phyloP scores from a whole-genome alignment of 2,888 invertebrate species.

The Euplagia quadripunctaria region DNA sequence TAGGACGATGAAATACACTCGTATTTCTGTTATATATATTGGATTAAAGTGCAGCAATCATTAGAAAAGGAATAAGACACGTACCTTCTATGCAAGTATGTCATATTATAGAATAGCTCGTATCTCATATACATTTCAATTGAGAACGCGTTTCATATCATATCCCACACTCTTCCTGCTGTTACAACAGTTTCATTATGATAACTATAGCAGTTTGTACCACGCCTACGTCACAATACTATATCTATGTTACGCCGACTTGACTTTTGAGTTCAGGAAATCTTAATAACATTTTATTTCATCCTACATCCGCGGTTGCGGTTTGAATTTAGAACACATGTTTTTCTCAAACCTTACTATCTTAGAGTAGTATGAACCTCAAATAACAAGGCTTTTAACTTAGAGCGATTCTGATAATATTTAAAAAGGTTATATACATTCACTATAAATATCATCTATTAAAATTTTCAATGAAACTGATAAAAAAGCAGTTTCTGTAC shows the following conservation, averaged over 20 bases:
- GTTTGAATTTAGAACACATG: constrained; percentile 43
- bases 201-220: constrained; percentile 43
- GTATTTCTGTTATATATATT: not conserved
- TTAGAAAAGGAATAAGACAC: not conserved
- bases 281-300: constrained; percentile 71
- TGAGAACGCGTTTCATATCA: constrained; percentile 25
- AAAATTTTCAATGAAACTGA: too few species aligned
- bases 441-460: too few species aligned
- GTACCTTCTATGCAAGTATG: not conserved
- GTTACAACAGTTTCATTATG: constrained; percentile 44
- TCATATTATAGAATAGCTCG: not conserved
- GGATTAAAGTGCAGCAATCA: not conserved
- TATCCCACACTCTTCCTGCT: constrained; percentile 33
- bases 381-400: too few species aligned
- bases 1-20: not conserved
- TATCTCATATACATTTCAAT: constrained; percentile 25
- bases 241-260: constrained; percentile 53
- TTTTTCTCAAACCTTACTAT: constrained; percentile 48
- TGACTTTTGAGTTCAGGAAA: constrained; percentile 69
- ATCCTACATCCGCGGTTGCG: constrained; percentile 60
- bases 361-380: constrained; percentile 27
- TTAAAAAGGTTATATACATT: not conserved
- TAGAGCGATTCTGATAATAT: not conserved
- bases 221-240: constrained; percentile 43
- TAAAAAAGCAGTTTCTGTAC: too few species aligned